phyloP scores from a whole-genome alignment of 2,113 vertebrate species.

The Marmota flaviventris region DNA sequence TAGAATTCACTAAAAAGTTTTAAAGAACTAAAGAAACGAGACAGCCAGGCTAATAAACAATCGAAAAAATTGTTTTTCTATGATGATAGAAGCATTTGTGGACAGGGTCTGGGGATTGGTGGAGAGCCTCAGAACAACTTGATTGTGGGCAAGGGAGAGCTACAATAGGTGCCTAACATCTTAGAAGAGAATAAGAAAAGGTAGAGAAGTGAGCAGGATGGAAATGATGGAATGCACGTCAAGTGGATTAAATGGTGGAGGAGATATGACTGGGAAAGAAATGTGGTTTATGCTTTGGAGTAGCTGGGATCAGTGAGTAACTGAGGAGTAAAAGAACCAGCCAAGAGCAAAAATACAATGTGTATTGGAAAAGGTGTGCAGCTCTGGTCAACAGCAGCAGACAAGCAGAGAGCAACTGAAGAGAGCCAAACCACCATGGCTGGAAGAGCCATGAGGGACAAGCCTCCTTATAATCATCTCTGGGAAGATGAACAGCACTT shows the following conservation, averaged over 20 bases:
- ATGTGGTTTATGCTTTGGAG: too few relatives aligned
- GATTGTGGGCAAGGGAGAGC: neutral
- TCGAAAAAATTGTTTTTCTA: neutral
- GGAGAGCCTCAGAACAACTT: neutral
- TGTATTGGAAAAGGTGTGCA: neutral
- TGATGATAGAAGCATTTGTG: neutral
- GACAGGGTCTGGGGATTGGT: neutral
- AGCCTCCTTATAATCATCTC: neutral
- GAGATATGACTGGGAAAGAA: neutral
- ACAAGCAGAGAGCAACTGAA: neutral
- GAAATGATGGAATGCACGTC: neutral
- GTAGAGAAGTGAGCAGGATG: neutral
- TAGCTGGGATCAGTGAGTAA: neutral
- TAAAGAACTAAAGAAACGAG: neutral
- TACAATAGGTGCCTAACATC: neutral
- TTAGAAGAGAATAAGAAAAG: too few relatives aligned
- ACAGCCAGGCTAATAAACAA: neutral
- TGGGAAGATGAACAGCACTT: neutral
- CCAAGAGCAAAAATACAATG: neutral
- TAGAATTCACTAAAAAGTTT: neutral
- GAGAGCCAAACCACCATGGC: neutral
- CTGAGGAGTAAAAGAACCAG: neutral
- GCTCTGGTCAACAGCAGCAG: too few relatives aligned
- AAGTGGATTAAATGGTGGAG: neutral
- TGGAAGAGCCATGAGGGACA: neutral